Percentiles rank a stretch among this genome's conserved stretches.
These are phyloP conservation scores for Cavia porcellus DNA, from an alignment of 2,113 vertebrate genomes.

Conservation along the genomic window DNA sequence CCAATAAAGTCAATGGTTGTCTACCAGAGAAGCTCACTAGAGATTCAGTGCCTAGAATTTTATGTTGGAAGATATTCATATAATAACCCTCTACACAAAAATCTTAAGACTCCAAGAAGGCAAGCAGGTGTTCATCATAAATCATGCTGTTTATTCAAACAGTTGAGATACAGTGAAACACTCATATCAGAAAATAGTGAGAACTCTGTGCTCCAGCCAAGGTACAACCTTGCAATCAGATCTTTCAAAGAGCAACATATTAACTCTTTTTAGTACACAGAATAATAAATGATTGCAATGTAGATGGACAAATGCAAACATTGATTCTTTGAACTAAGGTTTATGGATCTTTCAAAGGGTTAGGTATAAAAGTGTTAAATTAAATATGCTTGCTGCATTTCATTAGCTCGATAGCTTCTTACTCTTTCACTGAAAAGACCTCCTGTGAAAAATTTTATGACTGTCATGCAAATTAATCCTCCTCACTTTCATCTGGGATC, in stretches of 20 bases:
- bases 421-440: not conserved
- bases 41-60: not conserved
- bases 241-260: not conserved
- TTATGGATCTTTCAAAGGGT: not conserved
- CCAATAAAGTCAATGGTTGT: not conserved
- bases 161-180: not conserved
- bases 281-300: not conserved
- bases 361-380: not conserved
- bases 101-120: not conserved
- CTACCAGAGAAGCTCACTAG: not conserved
- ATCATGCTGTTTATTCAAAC: not conserved
- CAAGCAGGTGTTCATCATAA: not conserved
- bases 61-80: not conserved
- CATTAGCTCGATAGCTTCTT: not conserved
- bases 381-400: not conserved
- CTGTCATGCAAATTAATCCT: not conserved
- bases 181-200: not conserved
- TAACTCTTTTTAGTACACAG: not conserved
- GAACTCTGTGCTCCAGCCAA: not conserved
- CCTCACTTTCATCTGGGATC: not conserved
- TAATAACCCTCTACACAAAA: not conserved
- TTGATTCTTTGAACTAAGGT: not conserved
- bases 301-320: not conserved
- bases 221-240: not conserved
- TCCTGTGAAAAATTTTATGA: not conserved